These are phyloP conservation scores for Limonius californicus DNA, from an alignment of 1,140 invertebrate species.

Conservation along the genomic window DNA sequence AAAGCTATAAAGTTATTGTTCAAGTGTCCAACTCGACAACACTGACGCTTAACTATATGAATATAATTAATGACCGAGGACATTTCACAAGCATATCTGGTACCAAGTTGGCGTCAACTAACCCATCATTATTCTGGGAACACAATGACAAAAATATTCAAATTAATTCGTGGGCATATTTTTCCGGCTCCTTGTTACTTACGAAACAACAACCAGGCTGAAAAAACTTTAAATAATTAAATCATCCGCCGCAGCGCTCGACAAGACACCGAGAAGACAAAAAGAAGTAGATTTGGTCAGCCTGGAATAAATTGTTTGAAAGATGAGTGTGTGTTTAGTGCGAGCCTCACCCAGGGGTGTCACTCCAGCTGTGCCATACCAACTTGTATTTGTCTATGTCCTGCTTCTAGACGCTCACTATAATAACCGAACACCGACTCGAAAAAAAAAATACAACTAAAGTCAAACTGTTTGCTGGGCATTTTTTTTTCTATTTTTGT, in stretches of 20 bases:
- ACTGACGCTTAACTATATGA: neutral
- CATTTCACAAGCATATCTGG: neutral
- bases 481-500: too few relatives aligned
- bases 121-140: neutral
- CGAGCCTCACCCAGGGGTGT: neutral
- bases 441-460: neutral
- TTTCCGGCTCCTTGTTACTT: neutral
- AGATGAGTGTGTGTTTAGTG: conserved; percentile 1
- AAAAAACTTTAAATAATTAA: neutral
- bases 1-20: neutral
- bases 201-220: neutral
- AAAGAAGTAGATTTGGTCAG: neutral
- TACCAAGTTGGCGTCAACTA: neutral
- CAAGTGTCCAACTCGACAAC: neutral
- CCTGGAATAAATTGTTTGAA: neutral
- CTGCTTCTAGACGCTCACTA: neutral
- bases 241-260: neutral
- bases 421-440: neutral
- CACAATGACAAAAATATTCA: neutral
- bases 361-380: neutral
- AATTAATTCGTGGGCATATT: conserved; percentile 1
- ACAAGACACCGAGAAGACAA: neutral
- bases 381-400: neutral
- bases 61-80: neutral
- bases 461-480: too few relatives aligned